Evolutionary conservation across 2,113 vertebrate genomes (phyloP).

Genomic region (Amazona guildingii): DNA sequence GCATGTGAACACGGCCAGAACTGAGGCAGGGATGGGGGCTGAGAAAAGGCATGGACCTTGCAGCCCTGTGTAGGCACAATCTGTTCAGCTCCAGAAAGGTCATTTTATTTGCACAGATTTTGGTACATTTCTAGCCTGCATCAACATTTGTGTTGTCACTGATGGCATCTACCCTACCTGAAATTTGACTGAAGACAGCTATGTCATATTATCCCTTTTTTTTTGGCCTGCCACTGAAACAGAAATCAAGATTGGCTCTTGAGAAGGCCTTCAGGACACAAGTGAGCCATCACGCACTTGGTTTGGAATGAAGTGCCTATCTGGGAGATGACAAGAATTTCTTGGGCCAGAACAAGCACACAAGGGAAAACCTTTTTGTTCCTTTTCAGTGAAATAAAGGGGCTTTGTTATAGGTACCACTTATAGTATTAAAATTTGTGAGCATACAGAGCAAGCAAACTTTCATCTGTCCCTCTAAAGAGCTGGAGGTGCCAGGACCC

Average conservation of each 20-base stretch:
- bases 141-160: background rate
- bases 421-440: background rate
- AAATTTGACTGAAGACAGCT: background rate
- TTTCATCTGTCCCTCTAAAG: background rate
- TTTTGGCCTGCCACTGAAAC: background rate
- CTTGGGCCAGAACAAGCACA: background rate
- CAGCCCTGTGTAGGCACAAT: background rate
- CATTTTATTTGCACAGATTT: background rate
- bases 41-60: background rate
- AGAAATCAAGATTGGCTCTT: background rate
- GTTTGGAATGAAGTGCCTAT: background rate
- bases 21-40: background rate
- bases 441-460: background rate
- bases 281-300: background rate
- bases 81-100: background rate
- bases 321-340: background rate
- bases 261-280: background rate
- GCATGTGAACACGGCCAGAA: background rate
- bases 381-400: background rate
- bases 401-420: background rate
- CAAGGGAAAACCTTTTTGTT: background rate
- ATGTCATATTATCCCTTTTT: background rate
- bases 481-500: background rate
- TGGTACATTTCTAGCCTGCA: background rate
- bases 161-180: background rate